Conservation (phyloP, 2,888 invertebrate species). For the Pterobdella sp. region DNA sequence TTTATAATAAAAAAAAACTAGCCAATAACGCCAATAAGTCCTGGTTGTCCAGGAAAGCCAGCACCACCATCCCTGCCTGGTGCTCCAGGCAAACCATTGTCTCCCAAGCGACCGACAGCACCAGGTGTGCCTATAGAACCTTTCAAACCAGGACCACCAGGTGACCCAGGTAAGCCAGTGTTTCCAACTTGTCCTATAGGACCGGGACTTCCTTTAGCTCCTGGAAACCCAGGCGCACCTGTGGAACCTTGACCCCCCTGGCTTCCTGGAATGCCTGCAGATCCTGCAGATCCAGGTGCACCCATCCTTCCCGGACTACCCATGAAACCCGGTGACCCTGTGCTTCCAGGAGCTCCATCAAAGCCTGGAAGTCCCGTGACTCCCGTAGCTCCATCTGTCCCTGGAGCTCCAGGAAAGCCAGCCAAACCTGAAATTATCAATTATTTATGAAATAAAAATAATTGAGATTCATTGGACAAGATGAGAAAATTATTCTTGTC, state of each 20-base stretch:
- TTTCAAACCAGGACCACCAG: constrained; percentile 28
- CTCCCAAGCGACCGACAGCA: neutral
- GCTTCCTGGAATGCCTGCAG: neutral
- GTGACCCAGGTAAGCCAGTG: constrained; percentile 28
- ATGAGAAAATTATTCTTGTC: neutral
- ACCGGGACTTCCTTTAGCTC: constrained; percentile 41
- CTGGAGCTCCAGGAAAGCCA: neutral
- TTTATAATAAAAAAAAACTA: no score
- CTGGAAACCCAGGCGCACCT: constrained; percentile 23
- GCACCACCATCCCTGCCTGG: constrained; percentile 22
- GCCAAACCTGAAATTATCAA: no score
- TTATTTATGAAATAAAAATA: no score
- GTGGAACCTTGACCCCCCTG: neutral
- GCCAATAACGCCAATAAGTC: constrained; percentile 33
- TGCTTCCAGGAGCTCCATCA: neutral
- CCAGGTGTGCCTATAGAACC: constrained; percentile 10
- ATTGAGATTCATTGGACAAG: no score
- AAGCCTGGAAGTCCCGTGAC: neutral
- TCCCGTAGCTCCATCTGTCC: constrained; percentile 12
- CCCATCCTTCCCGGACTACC: neutral
- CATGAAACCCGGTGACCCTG: neutral
- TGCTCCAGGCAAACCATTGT: constrained; percentile 11
- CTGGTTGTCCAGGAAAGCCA: constrained; percentile 26
- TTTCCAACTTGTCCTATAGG: constrained; percentile 35
- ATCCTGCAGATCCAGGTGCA: constrained; percentile 2